A percentile compares a stretch with the other conserved stretches of the same genome.
Evolutionary conservation across 2,888 invertebrate species (phyloP).

Genomic region (Gisinianus flammeolus): DNA sequence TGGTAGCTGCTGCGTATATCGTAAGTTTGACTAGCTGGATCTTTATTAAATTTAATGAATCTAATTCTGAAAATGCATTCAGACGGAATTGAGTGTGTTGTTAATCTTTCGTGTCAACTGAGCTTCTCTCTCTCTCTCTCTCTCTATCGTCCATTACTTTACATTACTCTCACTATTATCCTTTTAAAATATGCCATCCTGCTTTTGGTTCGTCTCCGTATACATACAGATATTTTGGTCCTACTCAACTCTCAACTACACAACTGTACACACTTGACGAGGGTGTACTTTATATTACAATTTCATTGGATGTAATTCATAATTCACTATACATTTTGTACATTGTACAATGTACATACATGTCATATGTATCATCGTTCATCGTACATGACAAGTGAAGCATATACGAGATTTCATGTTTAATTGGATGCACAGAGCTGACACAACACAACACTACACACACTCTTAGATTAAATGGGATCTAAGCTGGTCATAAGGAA

Average conservation of each 20-base stretch:
- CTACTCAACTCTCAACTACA: too few relatives aligned
- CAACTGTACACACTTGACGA: too few relatives aligned
- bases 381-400: too few relatives aligned
- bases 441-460: not conserved
- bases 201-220: too few relatives aligned
- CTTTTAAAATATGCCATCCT: too few relatives aligned
- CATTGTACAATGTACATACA: not conserved
- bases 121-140: not conserved
- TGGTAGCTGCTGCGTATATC: not conserved
- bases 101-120: conserved; percentile 13
- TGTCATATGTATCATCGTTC: too few relatives aligned
- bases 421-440: conserved; percentile 14
- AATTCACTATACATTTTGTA: not conserved
- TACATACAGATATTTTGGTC: too few relatives aligned
- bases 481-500: not conserved
- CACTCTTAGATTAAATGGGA: not conserved
- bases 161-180: not conserved
- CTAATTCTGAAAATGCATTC: conserved; percentile 37
- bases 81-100: conserved; percentile 9
- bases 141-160: not conserved
- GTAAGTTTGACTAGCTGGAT: not conserved
- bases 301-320: not conserved
- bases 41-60: conserved; percentile 39
- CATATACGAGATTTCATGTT: not conserved
- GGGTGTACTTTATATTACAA: not conserved